Base-by-base conservation (phyloP, 1,140 invertebrate genomes). In the Nasonia longicornis region DNA sequence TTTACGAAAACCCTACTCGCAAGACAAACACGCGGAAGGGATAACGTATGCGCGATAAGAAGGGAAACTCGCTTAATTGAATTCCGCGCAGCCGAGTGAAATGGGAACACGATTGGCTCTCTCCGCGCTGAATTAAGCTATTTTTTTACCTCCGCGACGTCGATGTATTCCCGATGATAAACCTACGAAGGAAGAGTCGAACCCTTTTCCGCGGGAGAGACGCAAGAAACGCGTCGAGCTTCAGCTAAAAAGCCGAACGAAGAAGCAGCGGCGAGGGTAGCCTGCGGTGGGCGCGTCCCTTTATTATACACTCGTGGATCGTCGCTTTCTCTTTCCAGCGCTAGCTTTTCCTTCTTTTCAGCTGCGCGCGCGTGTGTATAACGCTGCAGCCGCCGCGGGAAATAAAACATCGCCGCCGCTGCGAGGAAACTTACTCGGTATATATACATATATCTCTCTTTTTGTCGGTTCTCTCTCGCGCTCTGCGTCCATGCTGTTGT, bases 231-330 rank as follows among this genome's bases (percentile, higher is more conserved):
- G 22, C 45, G 2, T 16, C 12, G 16, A 20, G 63, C 6, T 26
- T 4, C 8, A 8, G n/a, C 22, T 63, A 73, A 14, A 22, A 52
- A 11, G 69, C 72, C 31, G 35, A 42, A 31, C 35, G 48, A 66
- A 71, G 38, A 72, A 79, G 45, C 35, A 70, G 26, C 45, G 8
- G 48, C 10, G 6, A 75, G 66, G 78, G 29, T 48, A 42, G 84
- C 82, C 84, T 86, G 83, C 82, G 85, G 85, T 85, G 84, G 83
- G 83, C 84, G 84, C 79, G 83, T 84, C 81, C 83, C 78, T 87
- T 87, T 86, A 87, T 88, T 26, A 26, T 26, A 87, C 82, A 85
- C 16, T 20, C 14, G 74, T 80, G 81, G 81, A 58, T 26, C 26
- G 78, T 84, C 83, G 86, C 80, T 86, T 80, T 86, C 85, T 85